Evolutionary conservation across 2,888 invertebrate genomes (phyloP).

Genomic region (Cabera pusaria): DNA sequence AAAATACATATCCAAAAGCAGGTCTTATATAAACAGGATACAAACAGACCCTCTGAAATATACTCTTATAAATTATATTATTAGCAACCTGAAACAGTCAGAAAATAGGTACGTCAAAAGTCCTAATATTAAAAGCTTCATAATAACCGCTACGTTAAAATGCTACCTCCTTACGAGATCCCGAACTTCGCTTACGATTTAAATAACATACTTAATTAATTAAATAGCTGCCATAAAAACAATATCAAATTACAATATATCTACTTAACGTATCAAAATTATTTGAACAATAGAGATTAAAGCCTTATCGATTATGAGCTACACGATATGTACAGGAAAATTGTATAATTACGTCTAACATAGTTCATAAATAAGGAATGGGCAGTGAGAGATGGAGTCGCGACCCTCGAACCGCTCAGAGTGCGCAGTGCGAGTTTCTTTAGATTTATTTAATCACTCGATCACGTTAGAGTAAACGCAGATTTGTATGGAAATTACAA

Average conservation of each 20-base stretch:
- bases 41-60: no score
- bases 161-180: constrained; percentile 10
- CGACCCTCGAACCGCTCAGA: no score
- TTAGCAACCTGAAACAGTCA: no score
- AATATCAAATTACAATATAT: constrained; percentile 12
- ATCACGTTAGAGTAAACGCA: no score
- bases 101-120: no score
- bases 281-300: constrained; percentile 29
- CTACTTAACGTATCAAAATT: constrained; percentile 31
- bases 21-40: no score
- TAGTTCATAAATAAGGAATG: constrained; percentile 45
- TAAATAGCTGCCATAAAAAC: constrained; percentile 14
- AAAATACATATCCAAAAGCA: no score
- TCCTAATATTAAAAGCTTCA: no score
- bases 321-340: constrained; percentile 34
- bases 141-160: not conserved
- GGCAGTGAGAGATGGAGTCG: constrained; percentile 45
- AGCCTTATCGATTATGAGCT: constrained; percentile 28
- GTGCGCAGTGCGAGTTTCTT: no score
- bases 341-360: constrained; percentile 24
- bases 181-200: constrained; percentile 5
- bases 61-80: no score
- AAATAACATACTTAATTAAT: constrained; percentile 7
- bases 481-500: no score
- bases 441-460: no score